A percentile compares a stretch with the other conserved stretches of the same genome.
phyloP scores from a whole-genome alignment of 2,113 vertebrate species.

The Clarias batrachus region DNA sequence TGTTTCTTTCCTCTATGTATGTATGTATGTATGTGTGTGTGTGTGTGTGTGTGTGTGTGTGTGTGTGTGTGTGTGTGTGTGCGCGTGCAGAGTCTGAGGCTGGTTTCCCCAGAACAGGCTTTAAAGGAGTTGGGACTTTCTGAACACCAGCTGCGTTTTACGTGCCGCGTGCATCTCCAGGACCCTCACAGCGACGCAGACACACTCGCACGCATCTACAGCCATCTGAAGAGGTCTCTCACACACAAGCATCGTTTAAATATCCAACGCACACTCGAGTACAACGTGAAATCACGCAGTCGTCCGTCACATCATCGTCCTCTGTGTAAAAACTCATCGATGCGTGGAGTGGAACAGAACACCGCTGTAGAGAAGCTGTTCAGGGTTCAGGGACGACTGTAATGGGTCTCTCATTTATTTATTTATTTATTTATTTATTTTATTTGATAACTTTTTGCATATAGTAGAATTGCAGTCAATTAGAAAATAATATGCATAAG shows the following conservation, averaged over 20 bases:
- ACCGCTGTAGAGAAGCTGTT: background rate
- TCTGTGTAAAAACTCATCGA: background rate
- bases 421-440: too few species aligned
- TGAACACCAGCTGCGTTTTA: conserved; percentile 94
- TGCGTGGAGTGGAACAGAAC: background rate
- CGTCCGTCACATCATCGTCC: too few species aligned
- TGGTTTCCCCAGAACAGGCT: conserved; percentile 91
- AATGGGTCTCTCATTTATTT: background rate
- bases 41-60: conserved; percentile 26
- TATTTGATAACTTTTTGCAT: background rate
- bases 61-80: conserved; percentile 28
- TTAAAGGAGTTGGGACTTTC: conserved; percentile 91
- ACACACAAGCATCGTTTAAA: background rate
- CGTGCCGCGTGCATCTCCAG: conserved; percentile 90
- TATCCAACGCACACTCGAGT: background rate
- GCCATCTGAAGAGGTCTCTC: conserved; percentile 85
- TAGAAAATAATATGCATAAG: background rate
- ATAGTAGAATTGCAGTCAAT: background rate
- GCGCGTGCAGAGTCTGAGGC: conserved; percentile 79
- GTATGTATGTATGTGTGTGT: conserved; percentile 29
- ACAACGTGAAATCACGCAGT: background rate
- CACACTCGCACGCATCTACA: conserved; percentile 81
- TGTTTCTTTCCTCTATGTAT: background rate
- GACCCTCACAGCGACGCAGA: conserved; percentile 88
- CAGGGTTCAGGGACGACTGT: background rate